Percentiles rank a stretch among this genome's conserved stretches.
phyloP scores from a whole-genome alignment of 2,113 vertebrate species.

The Fregata magnificens region DNA sequence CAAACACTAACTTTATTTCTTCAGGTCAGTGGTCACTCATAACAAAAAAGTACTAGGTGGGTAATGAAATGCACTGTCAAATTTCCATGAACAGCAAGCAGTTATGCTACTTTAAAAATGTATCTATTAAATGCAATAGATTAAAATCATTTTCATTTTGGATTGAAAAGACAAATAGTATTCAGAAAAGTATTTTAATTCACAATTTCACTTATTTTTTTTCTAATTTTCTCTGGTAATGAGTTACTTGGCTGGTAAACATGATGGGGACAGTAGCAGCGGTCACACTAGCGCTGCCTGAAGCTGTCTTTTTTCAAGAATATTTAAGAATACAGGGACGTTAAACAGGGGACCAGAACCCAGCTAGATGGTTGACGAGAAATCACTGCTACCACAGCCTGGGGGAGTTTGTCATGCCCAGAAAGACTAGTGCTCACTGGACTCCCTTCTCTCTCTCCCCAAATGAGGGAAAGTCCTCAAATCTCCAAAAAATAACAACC shows the following conservation, averaged over 20 bases:
- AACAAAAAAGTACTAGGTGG: not conserved
- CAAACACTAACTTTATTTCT: not conserved
- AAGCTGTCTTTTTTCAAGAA: not conserved
- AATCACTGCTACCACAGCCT: not conserved
- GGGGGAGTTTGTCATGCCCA: no score
- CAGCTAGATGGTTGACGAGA: accelerated
- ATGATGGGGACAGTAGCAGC: not conserved
- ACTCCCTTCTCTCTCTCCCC: not conserved
- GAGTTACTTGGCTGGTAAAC: not conserved
- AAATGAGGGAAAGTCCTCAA: not conserved
- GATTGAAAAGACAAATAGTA: not conserved
- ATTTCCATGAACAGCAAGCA: not conserved
- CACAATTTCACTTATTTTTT: not conserved
- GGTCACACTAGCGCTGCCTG: not conserved
- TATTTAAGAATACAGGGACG: not conserved
- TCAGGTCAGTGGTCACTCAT: not conserved
- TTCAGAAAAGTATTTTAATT: not conserved
- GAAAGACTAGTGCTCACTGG: no score
- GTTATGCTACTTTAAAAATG: not conserved
- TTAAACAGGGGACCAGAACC: not conserved
- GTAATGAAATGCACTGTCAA: not conserved
- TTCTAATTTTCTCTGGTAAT: not conserved
- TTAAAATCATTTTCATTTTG: not conserved
- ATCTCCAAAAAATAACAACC: not conserved
- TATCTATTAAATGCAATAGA: not conserved